phyloP scores from a whole-genome alignment of 2,113 vertebrate genomes.

The Conger conger region DNA sequence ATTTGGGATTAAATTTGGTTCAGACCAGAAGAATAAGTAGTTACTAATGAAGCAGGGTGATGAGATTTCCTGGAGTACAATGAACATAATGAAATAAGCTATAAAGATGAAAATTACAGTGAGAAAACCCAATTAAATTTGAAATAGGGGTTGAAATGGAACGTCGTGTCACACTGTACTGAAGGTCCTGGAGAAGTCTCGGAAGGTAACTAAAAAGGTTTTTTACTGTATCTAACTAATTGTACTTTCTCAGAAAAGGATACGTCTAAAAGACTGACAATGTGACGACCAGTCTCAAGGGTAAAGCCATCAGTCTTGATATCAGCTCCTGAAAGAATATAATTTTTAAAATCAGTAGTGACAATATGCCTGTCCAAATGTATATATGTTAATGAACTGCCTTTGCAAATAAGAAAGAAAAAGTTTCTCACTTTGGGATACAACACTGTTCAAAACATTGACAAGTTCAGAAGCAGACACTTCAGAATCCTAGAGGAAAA shows the following conservation, averaged over 20 bases:
- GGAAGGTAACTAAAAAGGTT: not conserved
- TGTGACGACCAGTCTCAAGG: constrained; percentile 82
- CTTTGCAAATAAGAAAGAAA: not conserved
- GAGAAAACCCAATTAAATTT: no score
- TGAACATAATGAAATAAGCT: no score
- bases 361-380: not conserved
- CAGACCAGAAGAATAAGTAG: not conserved
- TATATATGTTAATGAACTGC: not conserved
- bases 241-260: constrained; percentile 66
- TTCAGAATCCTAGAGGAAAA: constrained; percentile 72
- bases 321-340: constrained; percentile 72
- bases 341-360: not conserved
- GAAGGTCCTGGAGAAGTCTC: no score
- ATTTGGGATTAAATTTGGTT: not conserved
- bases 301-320: constrained; percentile 90
- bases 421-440: constrained; percentile 68
- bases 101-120: no score
- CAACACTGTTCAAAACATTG: constrained; percentile 67
- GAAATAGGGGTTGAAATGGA: no score
- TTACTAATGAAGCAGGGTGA: not conserved
- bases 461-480: constrained; percentile 71
- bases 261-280: constrained; percentile 90
- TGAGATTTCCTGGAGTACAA: no score
- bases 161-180: no score
- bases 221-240: not conserved